Evolutionary conservation across 2,797 vertebrate genomes (phyloP).

Genomic region (Tamandua tetradactyla): DNA sequence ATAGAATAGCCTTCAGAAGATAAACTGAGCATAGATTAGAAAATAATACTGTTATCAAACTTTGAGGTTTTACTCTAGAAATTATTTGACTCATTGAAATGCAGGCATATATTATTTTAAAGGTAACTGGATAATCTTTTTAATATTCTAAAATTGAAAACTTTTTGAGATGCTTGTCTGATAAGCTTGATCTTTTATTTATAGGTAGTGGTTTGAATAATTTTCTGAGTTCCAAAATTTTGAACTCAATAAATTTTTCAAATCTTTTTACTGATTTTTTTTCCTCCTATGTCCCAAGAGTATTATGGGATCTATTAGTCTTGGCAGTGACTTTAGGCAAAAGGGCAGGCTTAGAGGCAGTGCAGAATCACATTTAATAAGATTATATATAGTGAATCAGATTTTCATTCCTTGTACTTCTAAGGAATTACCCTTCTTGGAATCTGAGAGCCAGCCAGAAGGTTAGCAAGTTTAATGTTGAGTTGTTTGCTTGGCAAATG

Average conservation of each 20-base stretch:
- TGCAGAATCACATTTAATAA: not conserved
- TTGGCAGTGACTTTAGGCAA: constrained; percentile 38
- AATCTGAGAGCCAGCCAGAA: constrained; percentile 20
- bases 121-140: not conserved
- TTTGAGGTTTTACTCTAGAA: too few species aligned
- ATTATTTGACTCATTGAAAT: too few species aligned
- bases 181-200: not conserved
- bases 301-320: constrained; percentile 43
- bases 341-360: constrained; percentile 45
- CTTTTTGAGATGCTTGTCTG: not conserved
- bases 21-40: not conserved
- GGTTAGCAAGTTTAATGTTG: constrained; percentile 41
- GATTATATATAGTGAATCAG: constrained; percentile 54
- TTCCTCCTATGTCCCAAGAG: not conserved
- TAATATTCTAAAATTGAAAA: not conserved
- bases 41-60: not conserved
- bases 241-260: too few species aligned
- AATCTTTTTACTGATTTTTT: not conserved
- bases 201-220: not conserved
- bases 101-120: not conserved
- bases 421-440: constrained; percentile 44
- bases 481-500: constrained; percentile 39
- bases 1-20: not conserved
- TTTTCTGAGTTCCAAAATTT: not conserved
- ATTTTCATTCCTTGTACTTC: constrained; percentile 57